phyloP scores from a whole-genome alignment of 64 coral and sea anemone genomes.

The Acropora tenuis region DNA sequence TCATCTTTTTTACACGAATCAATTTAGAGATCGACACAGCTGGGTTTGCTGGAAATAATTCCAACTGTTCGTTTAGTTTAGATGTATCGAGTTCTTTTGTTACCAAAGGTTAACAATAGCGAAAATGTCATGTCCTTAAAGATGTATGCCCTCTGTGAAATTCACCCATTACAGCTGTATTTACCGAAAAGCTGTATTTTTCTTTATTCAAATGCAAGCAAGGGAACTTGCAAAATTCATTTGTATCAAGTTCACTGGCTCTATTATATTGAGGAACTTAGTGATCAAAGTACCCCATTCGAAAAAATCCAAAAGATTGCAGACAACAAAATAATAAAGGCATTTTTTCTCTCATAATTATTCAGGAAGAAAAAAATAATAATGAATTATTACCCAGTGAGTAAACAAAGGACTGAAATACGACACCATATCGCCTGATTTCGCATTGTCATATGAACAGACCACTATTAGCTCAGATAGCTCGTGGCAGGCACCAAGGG shows the following conservation, averaged over 20 bases:
- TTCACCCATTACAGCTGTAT: not conserved
- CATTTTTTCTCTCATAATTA: not conserved
- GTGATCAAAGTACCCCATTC: too few relatives aligned
- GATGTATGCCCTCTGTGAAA: not conserved
- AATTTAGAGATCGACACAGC: constrained; percentile 7
- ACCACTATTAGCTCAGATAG: too few relatives aligned
- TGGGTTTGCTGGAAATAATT: not conserved
- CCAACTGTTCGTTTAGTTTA: not conserved
- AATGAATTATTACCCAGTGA: not conserved
- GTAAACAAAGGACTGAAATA: constrained; percentile 12
- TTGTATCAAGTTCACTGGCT: too few relatives aligned
- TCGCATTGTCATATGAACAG: not conserved
- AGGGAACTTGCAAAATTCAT: not conserved
- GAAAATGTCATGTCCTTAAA: constrained; percentile 25
- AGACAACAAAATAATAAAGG: not conserved
- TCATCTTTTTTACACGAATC: too few relatives aligned
- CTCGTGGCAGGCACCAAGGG: too few relatives aligned
- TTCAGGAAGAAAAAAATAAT: constrained; percentile 3
- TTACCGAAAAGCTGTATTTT: not conserved
- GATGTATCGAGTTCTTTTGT: not conserved
- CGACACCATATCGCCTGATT: not conserved
- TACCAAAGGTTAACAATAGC: not conserved
- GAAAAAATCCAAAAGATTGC: not conserved
- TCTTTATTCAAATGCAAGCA: not conserved
- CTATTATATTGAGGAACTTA: not conserved